Base-by-base conservation (phyloP, 2,113 vertebrate genomes). In the Baryphthengus martii region DNA sequence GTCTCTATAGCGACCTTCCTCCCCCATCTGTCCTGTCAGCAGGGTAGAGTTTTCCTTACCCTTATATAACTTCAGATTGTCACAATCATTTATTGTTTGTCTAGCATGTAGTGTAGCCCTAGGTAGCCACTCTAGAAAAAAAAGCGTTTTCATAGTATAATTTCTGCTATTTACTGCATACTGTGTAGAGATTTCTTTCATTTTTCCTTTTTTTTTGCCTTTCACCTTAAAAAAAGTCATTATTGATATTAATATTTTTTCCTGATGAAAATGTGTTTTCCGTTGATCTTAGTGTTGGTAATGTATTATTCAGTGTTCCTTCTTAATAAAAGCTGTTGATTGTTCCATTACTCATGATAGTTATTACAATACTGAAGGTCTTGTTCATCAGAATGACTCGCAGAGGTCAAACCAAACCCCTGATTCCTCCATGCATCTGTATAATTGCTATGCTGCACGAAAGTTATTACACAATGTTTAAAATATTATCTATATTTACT, bases 291-390 rank as follows among this genome's bases (percentile, higher is more conserved):
- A 17, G 17, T 91, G 52, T 81, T 95, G 89, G 81, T 91, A 96
- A 97, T 97, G 89, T 49, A 89, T 97, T 97, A 97, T 97, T 96
- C 92, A 94, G 59, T 90, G 63, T 85, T 96, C 76, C 92, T 97
- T 96, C 86, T 97, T 97, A 97, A 88, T 97, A 96, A 95, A 90
- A 96, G 77, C 88, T 77, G 84, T 75, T 89, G 90, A 45, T 91
- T 65, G 33, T 89, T 94, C 90, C 93, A 92, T 94, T 97, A 96
- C 62, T 97, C 88, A 88, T 23, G 75, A 44, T 40, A 94, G 88
- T 97, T 97, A 85, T 93, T 97, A 95, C 92, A 96, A 83, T 31
- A 50, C 82, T 76, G 91, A 80, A 96, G 72, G 74, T 82, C 83
- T 85, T 50, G 23, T 89, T 97, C 65, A 92, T 97, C 83, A 87